Evolutionary conservation across 2,113 vertebrate genomes (phyloP).

Genomic region (Chionodraco myersi): DNA sequence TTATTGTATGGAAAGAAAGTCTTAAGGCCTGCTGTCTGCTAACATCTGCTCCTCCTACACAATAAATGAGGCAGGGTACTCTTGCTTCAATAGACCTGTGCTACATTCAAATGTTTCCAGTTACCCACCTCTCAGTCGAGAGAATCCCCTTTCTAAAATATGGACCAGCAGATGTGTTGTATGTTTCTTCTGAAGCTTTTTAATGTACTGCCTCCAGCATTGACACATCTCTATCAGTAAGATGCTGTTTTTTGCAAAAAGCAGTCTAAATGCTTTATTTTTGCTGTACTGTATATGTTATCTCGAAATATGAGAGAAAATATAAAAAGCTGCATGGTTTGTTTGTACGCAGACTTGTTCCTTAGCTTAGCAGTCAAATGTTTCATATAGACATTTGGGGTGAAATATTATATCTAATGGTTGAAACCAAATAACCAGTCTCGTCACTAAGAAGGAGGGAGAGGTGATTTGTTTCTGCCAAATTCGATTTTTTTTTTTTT

Average conservation of each 20-base stretch:
- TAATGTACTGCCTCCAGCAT: slow-evolving; percentile 16
- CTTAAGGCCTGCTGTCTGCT: not conserved
- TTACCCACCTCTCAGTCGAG: slow-evolving; percentile 7
- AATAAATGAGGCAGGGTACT: slow-evolving; percentile 8
- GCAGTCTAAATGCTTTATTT: not conserved
- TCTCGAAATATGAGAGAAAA: not conserved
- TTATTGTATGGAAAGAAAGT: slow-evolving; percentile 9
- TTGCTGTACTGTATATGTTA: slow-evolving; percentile 1
- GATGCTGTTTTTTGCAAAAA: slow-evolving; percentile 14
- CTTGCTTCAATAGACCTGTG: slow-evolving; percentile 12
- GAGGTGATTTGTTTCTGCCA: slow-evolving; percentile 10
- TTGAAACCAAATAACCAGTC: slow-evolving; percentile 26
- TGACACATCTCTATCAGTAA: slow-evolving; percentile 31
- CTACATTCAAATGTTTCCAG: slow-evolving; percentile 28
- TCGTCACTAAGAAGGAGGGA: not conserved
- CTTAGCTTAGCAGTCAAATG: slow-evolving; percentile 9
- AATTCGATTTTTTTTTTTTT: slow-evolving; percentile 7
- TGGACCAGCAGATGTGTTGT: slow-evolving; percentile 5
- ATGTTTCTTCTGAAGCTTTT: slow-evolving; percentile 21
- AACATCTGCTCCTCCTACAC: slow-evolving; percentile 28
- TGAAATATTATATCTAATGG: slow-evolving; percentile 17
- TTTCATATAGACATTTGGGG: slow-evolving; percentile 1
- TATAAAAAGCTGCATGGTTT: slow-evolving; percentile 4
- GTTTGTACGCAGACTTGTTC: not conserved
- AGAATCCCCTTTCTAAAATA: not conserved